Conservation (phyloP, 1,140 invertebrate species). For the Drosophila nannoptera region DNA sequence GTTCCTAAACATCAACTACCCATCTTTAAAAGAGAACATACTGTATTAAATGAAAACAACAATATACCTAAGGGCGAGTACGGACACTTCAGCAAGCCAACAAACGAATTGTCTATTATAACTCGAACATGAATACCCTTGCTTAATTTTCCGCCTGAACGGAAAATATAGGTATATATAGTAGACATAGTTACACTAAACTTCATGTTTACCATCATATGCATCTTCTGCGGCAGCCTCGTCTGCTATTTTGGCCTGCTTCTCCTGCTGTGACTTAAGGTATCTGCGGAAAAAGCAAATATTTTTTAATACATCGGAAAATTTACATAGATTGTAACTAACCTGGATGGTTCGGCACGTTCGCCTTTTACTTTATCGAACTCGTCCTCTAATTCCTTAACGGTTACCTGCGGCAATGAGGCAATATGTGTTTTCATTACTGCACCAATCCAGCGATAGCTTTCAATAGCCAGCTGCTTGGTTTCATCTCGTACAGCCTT, state of each 20-base stretch:
- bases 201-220: conserved; percentile 77
- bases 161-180: conserved; percentile 13
- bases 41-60: neutral
- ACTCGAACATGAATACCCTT: too few species aligned
- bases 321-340: neutral
- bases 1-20: too few species aligned
- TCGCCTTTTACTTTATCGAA: conserved; percentile 87
- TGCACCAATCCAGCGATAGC: conserved; percentile 94
- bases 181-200: neutral
- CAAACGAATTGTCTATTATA: too few species aligned
- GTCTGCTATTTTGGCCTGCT: conserved; percentile 83
- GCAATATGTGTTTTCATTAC: conserved; percentile 92
- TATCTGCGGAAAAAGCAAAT: conserved; percentile 81
- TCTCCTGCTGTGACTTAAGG: conserved; percentile 92
- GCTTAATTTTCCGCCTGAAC: neutral
- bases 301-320: neutral
- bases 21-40: neutral
- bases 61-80: conserved; percentile 21
- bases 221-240: conserved; percentile 81
- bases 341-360: conserved; percentile 84
- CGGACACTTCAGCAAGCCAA: conserved; percentile 4
- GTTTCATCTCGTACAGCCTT: conserved; percentile 95
- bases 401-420: conserved; percentile 91
- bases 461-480: conserved; percentile 92
- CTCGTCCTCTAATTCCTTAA: conserved; percentile 92